A percentile compares a stretch with the other conserved stretches of the same genome.
These are phyloP conservation scores for Ecdyonurus torrentis DNA, from an alignment of 2,888 invertebrate genomes.

Conservation along the genomic window DNA sequence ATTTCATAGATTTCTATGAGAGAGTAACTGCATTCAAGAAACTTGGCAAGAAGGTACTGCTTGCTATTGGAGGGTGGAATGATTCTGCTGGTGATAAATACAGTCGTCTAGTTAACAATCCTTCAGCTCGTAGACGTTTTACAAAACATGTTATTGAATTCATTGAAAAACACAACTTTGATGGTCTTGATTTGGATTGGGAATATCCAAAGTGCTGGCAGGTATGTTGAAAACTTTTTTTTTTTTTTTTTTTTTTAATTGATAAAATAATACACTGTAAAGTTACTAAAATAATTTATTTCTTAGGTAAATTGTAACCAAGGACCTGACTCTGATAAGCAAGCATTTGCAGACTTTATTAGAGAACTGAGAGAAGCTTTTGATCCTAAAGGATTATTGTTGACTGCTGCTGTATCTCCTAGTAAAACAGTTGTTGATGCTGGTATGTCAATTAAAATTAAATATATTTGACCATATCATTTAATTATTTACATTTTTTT, in stretches of 20 bases:
- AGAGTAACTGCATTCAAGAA: conserved; percentile 61
- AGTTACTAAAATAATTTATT: conserved; percentile 10
- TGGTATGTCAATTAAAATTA: conserved; percentile 22
- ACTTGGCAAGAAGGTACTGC: conserved; percentile 64
- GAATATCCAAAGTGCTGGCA: conserved; percentile 87
- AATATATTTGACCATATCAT: background rate
- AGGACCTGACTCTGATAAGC: conserved; percentile 69
- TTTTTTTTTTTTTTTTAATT: background rate
- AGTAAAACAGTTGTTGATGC: conserved; percentile 76
- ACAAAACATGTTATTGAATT: conserved; percentile 58
- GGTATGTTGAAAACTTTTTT: too few species aligned
- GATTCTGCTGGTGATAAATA: conserved; percentile 84
- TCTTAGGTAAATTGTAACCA: conserved; percentile 64
- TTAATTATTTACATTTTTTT: background rate
- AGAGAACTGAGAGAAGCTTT: conserved; percentile 51
- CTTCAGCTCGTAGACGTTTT: conserved; percentile 52
- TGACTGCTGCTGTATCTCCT: conserved; percentile 75
- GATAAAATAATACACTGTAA: conserved; percentile 7
- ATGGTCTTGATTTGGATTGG: conserved; percentile 92
- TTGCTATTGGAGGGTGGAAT: conserved; percentile 92
- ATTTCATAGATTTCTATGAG: conserved; percentile 60
- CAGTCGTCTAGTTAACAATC: conserved; percentile 63
- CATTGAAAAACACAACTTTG: conserved; percentile 63
- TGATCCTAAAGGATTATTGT: conserved; percentile 44
- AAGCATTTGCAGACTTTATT: conserved; percentile 56